phyloP scores from a whole-genome alignment of 2,113 vertebrate species.

The Reinhardtius hippoglossoides region DNA sequence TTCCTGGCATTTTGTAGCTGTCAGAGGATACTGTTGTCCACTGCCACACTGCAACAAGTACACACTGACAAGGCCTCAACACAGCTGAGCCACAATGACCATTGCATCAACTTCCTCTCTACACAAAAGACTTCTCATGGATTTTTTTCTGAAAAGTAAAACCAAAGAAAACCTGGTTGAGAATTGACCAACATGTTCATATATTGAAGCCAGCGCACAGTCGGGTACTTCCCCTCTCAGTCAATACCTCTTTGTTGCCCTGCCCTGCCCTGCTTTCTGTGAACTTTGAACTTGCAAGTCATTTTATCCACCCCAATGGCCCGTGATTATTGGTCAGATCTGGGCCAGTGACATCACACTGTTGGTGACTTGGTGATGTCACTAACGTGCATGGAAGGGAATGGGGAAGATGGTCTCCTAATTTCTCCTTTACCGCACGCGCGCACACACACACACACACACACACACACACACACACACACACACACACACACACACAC shows the following conservation, averaged over 20 bases:
- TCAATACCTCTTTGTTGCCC: constrained; percentile 60
- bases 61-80: constrained; percentile 24
- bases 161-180: constrained; percentile 26
- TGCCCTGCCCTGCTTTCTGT: neutral
- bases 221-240: constrained; percentile 32
- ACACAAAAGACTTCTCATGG: constrained; percentile 29
- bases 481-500: neutral
- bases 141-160: constrained; percentile 5
- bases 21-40: constrained; percentile 49
- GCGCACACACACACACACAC: neutral
- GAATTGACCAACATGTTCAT: constrained; percentile 22
- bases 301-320: constrained; percentile 16
- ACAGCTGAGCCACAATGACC: constrained; percentile 58
- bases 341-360: constrained; percentile 45
- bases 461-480: neutral
- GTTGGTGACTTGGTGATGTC: constrained; percentile 42
- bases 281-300: constrained; percentile 55
- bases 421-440: constrained; percentile 33
- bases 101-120: constrained; percentile 40
- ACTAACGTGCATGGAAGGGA: constrained; percentile 8
- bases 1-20: constrained; percentile 11
- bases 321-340: constrained; percentile 40
- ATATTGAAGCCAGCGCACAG: constrained; percentile 30
- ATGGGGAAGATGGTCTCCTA: neutral
- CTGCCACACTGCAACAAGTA: constrained; percentile 1